Percentiles rank a stretch among this genome's conserved stretches.
Evolutionary conservation across 2,113 vertebrate genomes (phyloP).

Genomic region (Xenotilapia leptura): DNA sequence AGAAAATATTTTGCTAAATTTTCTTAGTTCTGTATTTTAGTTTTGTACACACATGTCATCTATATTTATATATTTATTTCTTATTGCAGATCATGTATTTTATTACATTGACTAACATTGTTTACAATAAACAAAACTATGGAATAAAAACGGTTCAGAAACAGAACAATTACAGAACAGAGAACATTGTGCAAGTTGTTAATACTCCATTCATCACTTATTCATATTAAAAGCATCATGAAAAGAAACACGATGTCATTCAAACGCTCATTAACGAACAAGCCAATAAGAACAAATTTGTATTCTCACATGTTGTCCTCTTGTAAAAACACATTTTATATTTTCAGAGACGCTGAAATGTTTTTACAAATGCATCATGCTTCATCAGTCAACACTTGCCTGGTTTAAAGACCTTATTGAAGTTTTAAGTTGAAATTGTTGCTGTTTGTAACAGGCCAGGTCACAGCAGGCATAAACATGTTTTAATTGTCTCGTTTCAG

Average conservation of each 20-base stretch:
- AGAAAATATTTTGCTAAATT: background rate
- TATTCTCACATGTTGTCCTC: too few relatives aligned
- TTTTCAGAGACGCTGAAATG: background rate
- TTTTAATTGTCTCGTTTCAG: background rate
- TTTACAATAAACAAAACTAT: background rate
- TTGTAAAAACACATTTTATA: background rate
- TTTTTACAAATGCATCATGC: background rate
- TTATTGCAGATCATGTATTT: background rate
- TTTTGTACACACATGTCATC: background rate
- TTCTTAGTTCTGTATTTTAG: background rate
- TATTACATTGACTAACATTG: background rate
- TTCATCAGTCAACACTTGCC: background rate
- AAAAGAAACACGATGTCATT: too few relatives aligned
- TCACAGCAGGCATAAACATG: background rate
- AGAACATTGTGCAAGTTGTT: fast-evolving
- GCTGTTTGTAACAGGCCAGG: fast-evolving
- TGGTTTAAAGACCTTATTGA: background rate
- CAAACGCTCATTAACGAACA: too few relatives aligned
- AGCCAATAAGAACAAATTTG: too few relatives aligned
- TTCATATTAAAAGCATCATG: too few relatives aligned
- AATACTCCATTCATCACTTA: too few relatives aligned
- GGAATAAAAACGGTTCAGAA: background rate
- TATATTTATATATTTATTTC: background rate
- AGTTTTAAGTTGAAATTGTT: fast-evolving
- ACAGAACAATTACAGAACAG: background rate